These are phyloP conservation scores for Aphelinus certus DNA, from an alignment of 1,140 invertebrate species.

Conservation along the genomic window DNA sequence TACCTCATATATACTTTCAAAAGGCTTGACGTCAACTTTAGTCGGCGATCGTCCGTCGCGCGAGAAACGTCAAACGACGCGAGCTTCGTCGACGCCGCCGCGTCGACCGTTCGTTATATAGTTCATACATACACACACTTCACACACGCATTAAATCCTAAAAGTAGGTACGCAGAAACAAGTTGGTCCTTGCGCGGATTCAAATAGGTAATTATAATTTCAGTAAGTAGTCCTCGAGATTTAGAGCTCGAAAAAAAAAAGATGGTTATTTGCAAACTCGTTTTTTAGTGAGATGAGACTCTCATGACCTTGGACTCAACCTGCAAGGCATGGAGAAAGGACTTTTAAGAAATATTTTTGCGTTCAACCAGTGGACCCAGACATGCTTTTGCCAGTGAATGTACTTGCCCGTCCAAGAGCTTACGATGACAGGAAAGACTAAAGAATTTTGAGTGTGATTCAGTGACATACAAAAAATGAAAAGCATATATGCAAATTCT, in stretches of 20 bases:
- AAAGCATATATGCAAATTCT: too few species aligned
- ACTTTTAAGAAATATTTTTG: background rate
- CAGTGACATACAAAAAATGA: too few species aligned
- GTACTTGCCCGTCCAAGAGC: background rate
- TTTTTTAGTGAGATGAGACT: background rate
- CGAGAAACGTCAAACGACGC: background rate
- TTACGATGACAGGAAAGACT: background rate
- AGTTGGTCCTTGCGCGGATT: too few species aligned
- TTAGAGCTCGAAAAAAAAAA: too few species aligned
- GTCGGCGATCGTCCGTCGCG: constrained; percentile 18
- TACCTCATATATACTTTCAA: constrained; percentile 1
- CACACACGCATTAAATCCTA: background rate
- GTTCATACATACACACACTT: background rate
- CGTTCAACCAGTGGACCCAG: too few species aligned
- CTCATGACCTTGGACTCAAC: background rate
- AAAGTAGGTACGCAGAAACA: too few species aligned
- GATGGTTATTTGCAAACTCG: too few species aligned
- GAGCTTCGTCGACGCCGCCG: background rate
- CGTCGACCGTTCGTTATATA: background rate
- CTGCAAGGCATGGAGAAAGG: constrained; percentile 2
- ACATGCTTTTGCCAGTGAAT: too few species aligned
- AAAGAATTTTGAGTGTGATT: too few species aligned
- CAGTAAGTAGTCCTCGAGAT: too few species aligned
- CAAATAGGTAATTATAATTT: too few species aligned
- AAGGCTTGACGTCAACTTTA: constrained; percentile 1